Conservation (phyloP, 2,797 vertebrate species). For the Taeniopygia guttata region DNA sequence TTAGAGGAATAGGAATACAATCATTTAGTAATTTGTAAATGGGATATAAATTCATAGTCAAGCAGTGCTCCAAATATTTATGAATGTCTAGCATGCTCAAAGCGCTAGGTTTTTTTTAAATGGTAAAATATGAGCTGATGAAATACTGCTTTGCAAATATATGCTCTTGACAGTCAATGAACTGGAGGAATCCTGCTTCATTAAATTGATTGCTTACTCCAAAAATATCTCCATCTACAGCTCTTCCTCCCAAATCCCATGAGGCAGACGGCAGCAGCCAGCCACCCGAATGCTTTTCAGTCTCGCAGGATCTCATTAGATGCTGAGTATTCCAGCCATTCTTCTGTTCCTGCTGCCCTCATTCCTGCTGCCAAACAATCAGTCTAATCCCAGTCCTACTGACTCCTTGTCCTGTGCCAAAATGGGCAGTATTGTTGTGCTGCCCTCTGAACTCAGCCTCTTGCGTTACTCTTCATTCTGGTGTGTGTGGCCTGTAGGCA, state of each 20-base stretch:
- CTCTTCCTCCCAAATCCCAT: background rate
- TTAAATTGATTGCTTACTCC: conserved; percentile 16
- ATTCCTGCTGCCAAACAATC: background rate
- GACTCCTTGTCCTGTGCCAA: background rate
- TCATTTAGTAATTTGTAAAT: background rate
- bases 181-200: conserved; percentile 6
- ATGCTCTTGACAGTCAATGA: background rate
- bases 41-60: background rate
- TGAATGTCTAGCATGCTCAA: background rate
- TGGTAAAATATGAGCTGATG: background rate
- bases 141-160: conserved; percentile 15
- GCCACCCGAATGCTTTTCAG: background rate
- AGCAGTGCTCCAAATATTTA: background rate
- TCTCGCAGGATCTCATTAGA: background rate
- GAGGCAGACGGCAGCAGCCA: background rate
- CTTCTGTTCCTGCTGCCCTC: background rate
- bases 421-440: background rate
- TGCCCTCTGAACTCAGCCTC: background rate
- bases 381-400: background rate
- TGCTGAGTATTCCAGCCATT: background rate
- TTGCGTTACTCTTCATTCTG: background rate
- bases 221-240: background rate
- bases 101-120: background rate
- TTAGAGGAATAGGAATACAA: background rate
- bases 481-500: background rate